Conservation (phyloP, 2,797 vertebrate species). For the Lophura swinhoii region DNA sequence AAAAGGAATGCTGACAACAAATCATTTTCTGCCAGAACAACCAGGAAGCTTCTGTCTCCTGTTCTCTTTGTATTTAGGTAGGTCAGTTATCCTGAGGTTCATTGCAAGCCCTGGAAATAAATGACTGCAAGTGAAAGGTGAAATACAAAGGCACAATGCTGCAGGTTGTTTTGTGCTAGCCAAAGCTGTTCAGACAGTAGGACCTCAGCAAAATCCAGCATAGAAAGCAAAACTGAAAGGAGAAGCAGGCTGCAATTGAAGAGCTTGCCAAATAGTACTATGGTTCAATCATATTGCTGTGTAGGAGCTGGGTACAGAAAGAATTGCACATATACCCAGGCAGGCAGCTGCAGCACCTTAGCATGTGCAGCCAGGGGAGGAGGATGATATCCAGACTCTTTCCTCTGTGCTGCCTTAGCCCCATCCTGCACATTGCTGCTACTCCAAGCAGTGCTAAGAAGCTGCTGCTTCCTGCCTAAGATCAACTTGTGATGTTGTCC, state of each 20-base stretch:
- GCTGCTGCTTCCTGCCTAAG: neutral
- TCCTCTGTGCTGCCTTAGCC: neutral
- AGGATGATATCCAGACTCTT: neutral
- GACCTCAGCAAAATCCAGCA: neutral
- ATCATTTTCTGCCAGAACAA: neutral
- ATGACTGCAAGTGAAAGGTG: neutral
- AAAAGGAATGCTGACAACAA: neutral
- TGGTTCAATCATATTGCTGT: neutral
- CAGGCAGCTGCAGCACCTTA: neutral
- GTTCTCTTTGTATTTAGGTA: neutral
- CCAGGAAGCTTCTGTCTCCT: neutral
- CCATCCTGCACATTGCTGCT: neutral
- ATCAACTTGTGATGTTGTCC: neutral
- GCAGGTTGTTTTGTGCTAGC: neutral
- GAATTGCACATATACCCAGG: neutral
- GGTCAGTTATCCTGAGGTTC: neutral
- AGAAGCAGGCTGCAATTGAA: neutral
- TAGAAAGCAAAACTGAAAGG: neutral
- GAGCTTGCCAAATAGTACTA: neutral
- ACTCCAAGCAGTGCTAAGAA: neutral
- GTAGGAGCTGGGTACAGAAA: neutral
- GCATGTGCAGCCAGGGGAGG: neutral
- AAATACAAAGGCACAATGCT: neutral
- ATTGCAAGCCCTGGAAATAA: neutral
- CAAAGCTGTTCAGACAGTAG: neutral